phyloP scores from a whole-genome alignment of 2,888 invertebrate genomes.

The Ctenicera cuprea region DNA sequence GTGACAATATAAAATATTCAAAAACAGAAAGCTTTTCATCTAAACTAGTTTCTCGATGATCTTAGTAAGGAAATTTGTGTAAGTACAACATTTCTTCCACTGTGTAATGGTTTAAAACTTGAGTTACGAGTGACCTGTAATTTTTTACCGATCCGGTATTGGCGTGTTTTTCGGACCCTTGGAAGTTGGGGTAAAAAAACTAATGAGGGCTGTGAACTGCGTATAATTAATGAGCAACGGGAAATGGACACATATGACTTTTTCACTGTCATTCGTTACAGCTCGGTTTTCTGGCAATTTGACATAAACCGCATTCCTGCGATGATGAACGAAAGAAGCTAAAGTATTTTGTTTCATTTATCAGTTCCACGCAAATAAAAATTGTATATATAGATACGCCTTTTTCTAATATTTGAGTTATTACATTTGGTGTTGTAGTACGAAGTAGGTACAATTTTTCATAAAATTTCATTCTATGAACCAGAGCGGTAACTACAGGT shows the following conservation, averaged over 20 bases:
- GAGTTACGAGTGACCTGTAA: conserved; percentile 12
- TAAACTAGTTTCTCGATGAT: background rate
- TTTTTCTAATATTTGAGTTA: too few species aligned
- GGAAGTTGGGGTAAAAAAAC: conserved; percentile 28
- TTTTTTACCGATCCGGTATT: conserved; percentile 31
- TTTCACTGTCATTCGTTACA: conserved; percentile 39
- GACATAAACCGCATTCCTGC: conserved; percentile 32
- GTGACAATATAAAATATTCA: too few species aligned
- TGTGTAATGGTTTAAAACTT: background rate
- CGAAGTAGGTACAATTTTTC: too few species aligned
- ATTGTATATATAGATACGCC: background rate
- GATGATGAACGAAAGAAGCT: conserved; percentile 27
- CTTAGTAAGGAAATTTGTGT: background rate
- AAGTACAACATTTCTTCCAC: background rate
- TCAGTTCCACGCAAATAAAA: background rate
- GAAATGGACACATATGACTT: conserved; percentile 42
- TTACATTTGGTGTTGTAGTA: too few species aligned
- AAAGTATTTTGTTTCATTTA: conserved; percentile 14
- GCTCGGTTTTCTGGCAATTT: conserved; percentile 29
- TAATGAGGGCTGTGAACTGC: conserved; percentile 39
- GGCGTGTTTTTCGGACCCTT: conserved; percentile 24
- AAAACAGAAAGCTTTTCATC: too few species aligned
- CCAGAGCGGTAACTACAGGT: too few species aligned
- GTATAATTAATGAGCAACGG: conserved; percentile 41
- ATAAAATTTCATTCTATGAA: too few species aligned